Conservation (phyloP, 2,888 invertebrate species). For the Rhagium mordax region DNA sequence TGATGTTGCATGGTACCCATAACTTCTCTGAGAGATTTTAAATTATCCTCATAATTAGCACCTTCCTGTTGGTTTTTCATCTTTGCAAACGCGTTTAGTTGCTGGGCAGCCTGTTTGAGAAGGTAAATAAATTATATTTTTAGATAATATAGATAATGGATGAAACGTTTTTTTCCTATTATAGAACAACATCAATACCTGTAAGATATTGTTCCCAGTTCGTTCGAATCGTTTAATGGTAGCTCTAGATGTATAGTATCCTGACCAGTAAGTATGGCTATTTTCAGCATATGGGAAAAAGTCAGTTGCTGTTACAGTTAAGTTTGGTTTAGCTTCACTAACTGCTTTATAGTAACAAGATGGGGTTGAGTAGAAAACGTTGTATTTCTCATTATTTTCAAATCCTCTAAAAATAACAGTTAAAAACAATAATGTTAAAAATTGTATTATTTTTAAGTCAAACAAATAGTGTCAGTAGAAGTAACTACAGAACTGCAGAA, state of each 20-base stretch:
- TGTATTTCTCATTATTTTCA: conserved; percentile 70
- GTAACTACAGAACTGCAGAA: too few relatives aligned
- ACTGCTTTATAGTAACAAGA: conserved; percentile 86
- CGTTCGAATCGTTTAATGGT: conserved; percentile 85
- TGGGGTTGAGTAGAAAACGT: conserved; percentile 88
- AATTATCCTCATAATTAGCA: conserved; percentile 26
- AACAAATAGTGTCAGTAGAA: too few relatives aligned
- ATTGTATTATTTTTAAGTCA: too few relatives aligned
- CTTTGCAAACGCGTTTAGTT: conserved; percentile 37
- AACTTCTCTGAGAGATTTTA: conserved; percentile 62
- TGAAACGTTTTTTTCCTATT: too few relatives aligned
- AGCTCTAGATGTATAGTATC: conserved; percentile 88
- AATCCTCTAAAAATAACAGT: conserved; percentile 30
- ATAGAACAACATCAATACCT: too few relatives aligned
- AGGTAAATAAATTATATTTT: too few relatives aligned
- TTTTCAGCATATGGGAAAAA: conserved; percentile 80
- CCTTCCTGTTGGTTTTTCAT: conserved; percentile 20
- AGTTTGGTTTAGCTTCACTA: conserved; percentile 71
- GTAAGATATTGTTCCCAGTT: conserved; percentile 80
- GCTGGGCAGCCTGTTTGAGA: conserved; percentile 29
- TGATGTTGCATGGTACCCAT: conserved; percentile 93
- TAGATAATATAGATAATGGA: too few relatives aligned
- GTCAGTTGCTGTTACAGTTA: conserved; percentile 73
- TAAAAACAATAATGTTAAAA: neutral
- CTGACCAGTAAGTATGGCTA: conserved; percentile 80